A percentile compares a stretch with the other conserved stretches of the same genome.
phyloP scores from a whole-genome alignment of 2,113 vertebrate species.

The Desmodus rotundus region DNA sequence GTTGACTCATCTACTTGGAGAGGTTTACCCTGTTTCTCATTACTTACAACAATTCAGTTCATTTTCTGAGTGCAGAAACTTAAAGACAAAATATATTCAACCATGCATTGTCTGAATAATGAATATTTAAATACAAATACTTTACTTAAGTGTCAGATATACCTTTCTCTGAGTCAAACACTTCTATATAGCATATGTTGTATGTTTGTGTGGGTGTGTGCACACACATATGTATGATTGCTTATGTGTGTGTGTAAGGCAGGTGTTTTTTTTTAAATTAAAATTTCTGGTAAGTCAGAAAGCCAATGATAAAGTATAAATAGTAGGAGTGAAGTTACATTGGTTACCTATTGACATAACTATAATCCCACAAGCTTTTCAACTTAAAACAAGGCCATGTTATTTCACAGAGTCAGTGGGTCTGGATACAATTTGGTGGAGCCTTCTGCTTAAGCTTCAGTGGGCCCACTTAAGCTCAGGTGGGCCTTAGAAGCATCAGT shows the following conservation, averaged over 20 bases:
- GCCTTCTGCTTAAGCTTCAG: not conserved
- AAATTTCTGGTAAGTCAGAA: not conserved
- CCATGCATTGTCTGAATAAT: not conserved
- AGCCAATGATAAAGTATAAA: not conserved
- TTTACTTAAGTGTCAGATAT: not conserved
- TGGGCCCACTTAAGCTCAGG: too few species aligned
- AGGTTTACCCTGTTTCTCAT: not conserved
- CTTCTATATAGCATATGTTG: not conserved
- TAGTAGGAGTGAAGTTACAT: not conserved
- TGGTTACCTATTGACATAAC: not conserved
- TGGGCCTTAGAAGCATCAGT: not conserved
- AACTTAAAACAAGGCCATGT: not conserved
- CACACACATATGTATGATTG: not conserved
- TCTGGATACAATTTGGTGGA: not conserved
- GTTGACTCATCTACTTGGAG: not conserved
- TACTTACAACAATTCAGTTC: conserved; percentile 22
- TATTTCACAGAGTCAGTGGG: not conserved
- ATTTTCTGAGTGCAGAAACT: conserved; percentile 2
- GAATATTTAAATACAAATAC: not conserved
- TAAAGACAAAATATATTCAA: not conserved
- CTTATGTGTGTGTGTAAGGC: not conserved
- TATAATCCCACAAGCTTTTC: not conserved
- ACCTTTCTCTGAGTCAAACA: not conserved
- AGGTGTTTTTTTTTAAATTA: not conserved
- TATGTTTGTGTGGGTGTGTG: not conserved